phyloP scores from a whole-genome alignment of 2,113 vertebrate genomes.

The Mesitornis unicolor region DNA sequence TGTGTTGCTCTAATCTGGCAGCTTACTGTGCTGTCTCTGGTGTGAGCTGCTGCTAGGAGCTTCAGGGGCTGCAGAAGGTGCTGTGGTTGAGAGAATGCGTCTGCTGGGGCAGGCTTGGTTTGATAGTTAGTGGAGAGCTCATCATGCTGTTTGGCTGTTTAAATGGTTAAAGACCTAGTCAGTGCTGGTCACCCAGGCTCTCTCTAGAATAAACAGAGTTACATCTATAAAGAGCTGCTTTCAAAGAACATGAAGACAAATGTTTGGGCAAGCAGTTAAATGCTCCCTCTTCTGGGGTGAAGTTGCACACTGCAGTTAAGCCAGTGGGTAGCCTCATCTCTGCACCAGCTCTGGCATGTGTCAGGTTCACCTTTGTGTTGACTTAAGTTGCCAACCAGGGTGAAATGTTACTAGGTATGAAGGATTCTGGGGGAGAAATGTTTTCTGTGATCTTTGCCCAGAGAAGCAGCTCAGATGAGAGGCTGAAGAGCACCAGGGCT shows the following conservation, averaged over 20 bases:
- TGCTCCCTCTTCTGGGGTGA: not conserved
- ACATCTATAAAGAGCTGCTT: too few species aligned
- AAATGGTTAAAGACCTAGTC: not conserved
- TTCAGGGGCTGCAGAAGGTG: not conserved
- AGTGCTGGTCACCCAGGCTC: not conserved
- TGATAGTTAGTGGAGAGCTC: not conserved
- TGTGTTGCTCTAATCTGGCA: not conserved
- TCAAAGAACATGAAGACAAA: not conserved
- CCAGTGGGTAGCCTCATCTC: not conserved
- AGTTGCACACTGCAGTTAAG: not conserved
- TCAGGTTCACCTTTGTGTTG: not conserved
- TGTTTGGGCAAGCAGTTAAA: not conserved
- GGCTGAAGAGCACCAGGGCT: not conserved
- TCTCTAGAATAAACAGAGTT: not conserved
- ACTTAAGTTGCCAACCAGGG: not conserved
- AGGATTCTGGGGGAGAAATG: fast-evolving
- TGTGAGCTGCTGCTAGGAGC: not conserved
- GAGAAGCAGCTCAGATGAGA: not conserved
- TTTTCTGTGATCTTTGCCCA: not conserved
- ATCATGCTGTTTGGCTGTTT: not conserved
- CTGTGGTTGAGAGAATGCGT: not conserved
- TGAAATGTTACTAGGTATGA: not conserved
- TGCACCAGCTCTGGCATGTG: not conserved
- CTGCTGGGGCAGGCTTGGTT: not conserved
- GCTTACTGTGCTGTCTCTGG: not conserved